These are phyloP conservation scores for Nannobrachium achirus DNA, from an alignment of 2,113 vertebrate genomes.

Conservation along the genomic window DNA sequence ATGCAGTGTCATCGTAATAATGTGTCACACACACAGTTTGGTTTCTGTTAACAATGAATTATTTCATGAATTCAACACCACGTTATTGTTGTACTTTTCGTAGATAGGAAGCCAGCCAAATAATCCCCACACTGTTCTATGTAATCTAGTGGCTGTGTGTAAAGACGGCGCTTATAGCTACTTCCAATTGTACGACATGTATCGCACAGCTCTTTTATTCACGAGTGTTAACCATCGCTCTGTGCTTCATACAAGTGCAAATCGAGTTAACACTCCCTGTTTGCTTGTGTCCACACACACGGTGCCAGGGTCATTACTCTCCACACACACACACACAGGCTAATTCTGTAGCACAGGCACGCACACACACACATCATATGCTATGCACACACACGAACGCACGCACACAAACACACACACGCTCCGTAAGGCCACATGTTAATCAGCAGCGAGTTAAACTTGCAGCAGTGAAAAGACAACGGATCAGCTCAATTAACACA, in stretches of 20 bases:
- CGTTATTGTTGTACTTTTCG: conserved; percentile 46
- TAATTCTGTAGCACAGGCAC: conserved; percentile 36
- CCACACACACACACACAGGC: conserved; percentile 42
- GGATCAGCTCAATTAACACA: conserved; percentile 83
- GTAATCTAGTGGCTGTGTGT: conserved; percentile 70
- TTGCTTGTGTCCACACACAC: conserved; percentile 67
- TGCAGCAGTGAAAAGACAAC: conserved; percentile 75
- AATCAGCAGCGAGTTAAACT: conserved; percentile 80
- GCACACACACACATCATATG: conserved; percentile 9
- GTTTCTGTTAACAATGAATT: not conserved
- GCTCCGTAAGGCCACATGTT: conserved; percentile 78
- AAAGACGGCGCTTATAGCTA: conserved; percentile 65
- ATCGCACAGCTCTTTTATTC: conserved; percentile 71
- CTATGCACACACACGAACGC: conserved; percentile 32
- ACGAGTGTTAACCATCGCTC: conserved; percentile 74
- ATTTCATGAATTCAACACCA: conserved; percentile 52
- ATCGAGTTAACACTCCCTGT: conserved; percentile 76
- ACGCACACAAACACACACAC: conserved; percentile 38
- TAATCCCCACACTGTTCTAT: conserved; percentile 66
- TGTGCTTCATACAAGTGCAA: conserved; percentile 79
- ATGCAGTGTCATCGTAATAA: conserved; percentile 2
- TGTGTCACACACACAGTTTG: not conserved
- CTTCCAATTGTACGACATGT: conserved; percentile 64
- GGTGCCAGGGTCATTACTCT: conserved; percentile 63
- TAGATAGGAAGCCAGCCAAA: conserved; percentile 53